phyloP scores from a whole-genome alignment of 2,888 invertebrate genomes.

The Morpho helenor region DNA sequence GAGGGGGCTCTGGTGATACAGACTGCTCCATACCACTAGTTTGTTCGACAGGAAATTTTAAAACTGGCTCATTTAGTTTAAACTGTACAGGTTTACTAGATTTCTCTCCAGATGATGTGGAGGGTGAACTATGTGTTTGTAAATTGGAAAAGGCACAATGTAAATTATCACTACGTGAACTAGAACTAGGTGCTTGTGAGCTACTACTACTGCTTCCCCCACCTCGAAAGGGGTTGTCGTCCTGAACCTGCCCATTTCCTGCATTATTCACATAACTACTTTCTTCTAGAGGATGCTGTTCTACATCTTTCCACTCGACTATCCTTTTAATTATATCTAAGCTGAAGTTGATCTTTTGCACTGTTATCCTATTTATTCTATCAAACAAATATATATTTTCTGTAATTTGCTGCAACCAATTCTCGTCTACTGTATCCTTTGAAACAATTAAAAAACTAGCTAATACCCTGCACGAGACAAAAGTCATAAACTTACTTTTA shows the following conservation, averaged over 20 bases:
- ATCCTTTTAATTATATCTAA: conserved; percentile 91
- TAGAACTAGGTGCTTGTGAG: conserved; percentile 44
- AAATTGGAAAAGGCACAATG: conserved; percentile 70
- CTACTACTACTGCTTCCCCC: conserved; percentile 39
- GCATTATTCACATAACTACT: conserved; percentile 66
- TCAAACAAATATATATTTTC: conserved; percentile 84
- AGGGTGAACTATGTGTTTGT: conserved; percentile 60
- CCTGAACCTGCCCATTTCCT: conserved; percentile 57
- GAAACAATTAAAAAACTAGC: conserved; percentile 91
- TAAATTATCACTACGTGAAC: conserved; percentile 54
- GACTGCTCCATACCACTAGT: conserved; percentile 46
- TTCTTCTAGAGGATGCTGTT: conserved; percentile 89
- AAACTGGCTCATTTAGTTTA: conserved; percentile 62
- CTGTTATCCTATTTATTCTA: conserved; percentile 82
- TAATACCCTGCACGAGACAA: conserved; percentile 87
- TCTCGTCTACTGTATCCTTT: conserved; percentile 88
- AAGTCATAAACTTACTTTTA: conserved; percentile 89
- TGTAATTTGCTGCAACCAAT: conserved; percentile 88
- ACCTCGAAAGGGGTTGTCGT: conserved; percentile 67
- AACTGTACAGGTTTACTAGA: conserved; percentile 43
- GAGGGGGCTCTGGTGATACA: conserved; percentile 53
- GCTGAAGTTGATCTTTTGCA: conserved; percentile 89
- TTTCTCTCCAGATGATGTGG: conserved; percentile 52
- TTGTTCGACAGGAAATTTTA: conserved; percentile 54
- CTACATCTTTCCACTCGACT: conserved; percentile 92